phyloP scores from a whole-genome alignment of 2,113 vertebrate species.

The Limnothrissa miodon region DNA sequence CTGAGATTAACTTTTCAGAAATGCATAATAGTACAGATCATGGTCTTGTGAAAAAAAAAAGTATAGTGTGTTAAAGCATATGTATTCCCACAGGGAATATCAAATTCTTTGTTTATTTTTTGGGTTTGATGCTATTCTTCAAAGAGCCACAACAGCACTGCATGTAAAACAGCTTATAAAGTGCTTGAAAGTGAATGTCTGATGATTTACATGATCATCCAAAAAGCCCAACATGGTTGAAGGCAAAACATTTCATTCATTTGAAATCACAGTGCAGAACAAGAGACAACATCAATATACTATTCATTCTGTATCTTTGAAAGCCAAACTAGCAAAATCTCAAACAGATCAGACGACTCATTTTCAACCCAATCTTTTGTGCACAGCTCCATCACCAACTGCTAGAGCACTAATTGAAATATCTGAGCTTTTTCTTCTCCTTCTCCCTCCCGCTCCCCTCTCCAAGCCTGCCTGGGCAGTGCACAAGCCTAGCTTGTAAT shows the following conservation, averaged over 20 bases:
- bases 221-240: not conserved
- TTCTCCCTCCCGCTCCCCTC: not conserved
- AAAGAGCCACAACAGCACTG: not conserved
- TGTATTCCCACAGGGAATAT: not conserved
- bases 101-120: not conserved
- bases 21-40: not conserved
- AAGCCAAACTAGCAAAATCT: conserved; percentile 41
- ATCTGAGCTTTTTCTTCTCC: conserved; percentile 50
- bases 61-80: not conserved
- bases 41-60: not conserved
- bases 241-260: conserved; percentile 8
- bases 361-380: conserved; percentile 37
- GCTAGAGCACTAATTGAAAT: conserved; percentile 66
- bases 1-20: not conserved
- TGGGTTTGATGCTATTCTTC: not conserved
- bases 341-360: conserved; percentile 41
- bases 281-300: not conserved
- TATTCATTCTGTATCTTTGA: conserved; percentile 21
- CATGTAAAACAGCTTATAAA: not conserved
- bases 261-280: not conserved
- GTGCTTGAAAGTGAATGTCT: not conserved
- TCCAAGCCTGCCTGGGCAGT: conserved; percentile 39
- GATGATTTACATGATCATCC: not conserved
- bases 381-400: conserved; percentile 47
- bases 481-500: conserved; percentile 47